Evolutionary conservation across 2,888 invertebrate genomes (phyloP), one percentile per base, ranked within the genome.

Genomic region (Julus scandinavius): DNA sequence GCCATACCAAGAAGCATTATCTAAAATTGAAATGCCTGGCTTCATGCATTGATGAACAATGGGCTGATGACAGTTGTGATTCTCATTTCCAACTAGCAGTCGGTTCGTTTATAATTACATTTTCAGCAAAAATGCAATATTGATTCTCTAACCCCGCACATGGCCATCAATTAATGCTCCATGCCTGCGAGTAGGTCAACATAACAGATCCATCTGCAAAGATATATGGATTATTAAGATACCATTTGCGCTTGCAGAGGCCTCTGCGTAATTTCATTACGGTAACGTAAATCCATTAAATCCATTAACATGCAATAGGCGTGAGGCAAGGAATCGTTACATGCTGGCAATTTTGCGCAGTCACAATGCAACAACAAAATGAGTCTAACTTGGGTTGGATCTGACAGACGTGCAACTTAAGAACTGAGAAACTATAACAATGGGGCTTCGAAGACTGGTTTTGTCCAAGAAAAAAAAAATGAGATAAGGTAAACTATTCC

Each of bases 141-240:
- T 63, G 63, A 63, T 63, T 63, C 63, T 15, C 63, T 20, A 63
- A 6, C 63, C 20, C 63, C 6, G 63, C 63, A 63, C 63, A 63
- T 63, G 63, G 63, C 63, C 20, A 63, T 63, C 63, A 63, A 63
- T 63, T 63, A 63, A 63, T 63, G 63, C 7, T 20, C 63, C 63
- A 63, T 20, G 63, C 63, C 20, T 63, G n/a, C n/a, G 20, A 63
- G 63, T 20, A 9, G 20, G 63, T 20, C 63, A 63, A 20, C 63
- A 63, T 20, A 63, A 63, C 63, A 63, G 20, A 63, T 63, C 63
- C 63, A 63, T 63, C 63, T 63, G 63, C 63, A 20, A 63, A 63
- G 63, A 63, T 63, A 63, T 63, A 63, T 63, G 63, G 63, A 63
- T 63, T 63, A 63, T 63, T 63, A 63, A 63, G 20, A 63, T 63